Base-by-base conservation (phyloP, 1,140 invertebrate genomes). In the Aradophagus sp. region DNA sequence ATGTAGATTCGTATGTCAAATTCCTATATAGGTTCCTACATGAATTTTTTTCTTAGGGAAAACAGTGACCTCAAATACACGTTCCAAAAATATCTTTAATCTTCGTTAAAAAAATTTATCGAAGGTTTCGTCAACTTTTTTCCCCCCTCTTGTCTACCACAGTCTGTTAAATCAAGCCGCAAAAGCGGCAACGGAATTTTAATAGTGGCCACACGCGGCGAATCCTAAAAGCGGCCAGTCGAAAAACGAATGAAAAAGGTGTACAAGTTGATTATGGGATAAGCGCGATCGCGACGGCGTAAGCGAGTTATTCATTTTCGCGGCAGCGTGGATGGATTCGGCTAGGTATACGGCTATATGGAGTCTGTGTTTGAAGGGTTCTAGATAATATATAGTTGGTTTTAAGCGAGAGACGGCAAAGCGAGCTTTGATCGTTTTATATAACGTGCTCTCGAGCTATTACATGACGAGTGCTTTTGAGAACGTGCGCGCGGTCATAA, bases 281-380 rank as follows among this genome's bases (percentile, higher is more conserved):
- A 31, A 20, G 38, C 13, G 26, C 32, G 53, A 32, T 32, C 26
- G 47, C 32, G 23, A 53, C 8, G 17, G 41, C 26, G 20, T n/a
- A n/a, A 26, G 44, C 45, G 53, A 59, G 34, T 65, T 65, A 65
- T 71, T 65, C 50, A 53, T 71, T 65, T 71, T 65, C 39, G 42
- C 38, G 20, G 55, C 48, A 59, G 47, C 62, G 36, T 45, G 31
- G 52, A 58, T 62, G 52, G 44, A 59, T 71, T 71, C 55, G 1
- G 44, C 58, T 41, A 63, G 69, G 58, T 27, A 59, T 56, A 55
- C 32, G 23, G 58, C 29, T 44, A 62, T 29, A 39, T 53, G 41
- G 47, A 65, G 56, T 74, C 78, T 83, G 81, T 80, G 75, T 80
- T 82, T 82, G 81, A 83, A 83, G 80, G 80, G 77, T 81, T 81